Evolutionary conservation across 1,140 invertebrate species (phyloP).

Genomic region (Frieseomelitta varia): DNA sequence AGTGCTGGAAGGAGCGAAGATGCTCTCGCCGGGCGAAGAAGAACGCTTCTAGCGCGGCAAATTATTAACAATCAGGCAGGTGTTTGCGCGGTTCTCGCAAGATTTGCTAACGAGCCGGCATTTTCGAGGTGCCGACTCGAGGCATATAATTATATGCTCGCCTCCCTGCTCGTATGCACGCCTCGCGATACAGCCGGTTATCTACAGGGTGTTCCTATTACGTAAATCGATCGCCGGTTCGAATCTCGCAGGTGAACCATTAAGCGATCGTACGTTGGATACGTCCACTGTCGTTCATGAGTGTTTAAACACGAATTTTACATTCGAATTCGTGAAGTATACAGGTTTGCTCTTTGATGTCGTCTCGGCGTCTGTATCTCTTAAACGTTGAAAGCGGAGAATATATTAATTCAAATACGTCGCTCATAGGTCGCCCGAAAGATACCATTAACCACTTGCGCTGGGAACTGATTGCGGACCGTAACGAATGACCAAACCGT

Average conservation of each 20-base stretch:
- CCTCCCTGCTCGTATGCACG: slow-evolving; percentile 65
- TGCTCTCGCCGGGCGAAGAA: neutral
- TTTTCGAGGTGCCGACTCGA: slow-evolving; percentile 74
- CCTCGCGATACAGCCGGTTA: slow-evolving; percentile 45
- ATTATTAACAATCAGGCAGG: slow-evolving; percentile 77
- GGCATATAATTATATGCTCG: slow-evolving; percentile 74
- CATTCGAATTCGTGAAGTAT: too few species aligned
- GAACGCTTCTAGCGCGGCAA: slow-evolving; percentile 66
- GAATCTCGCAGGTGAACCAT: neutral
- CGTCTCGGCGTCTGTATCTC: too few species aligned
- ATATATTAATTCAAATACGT: too few species aligned
- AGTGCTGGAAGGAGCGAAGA: neutral
- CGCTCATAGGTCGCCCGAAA: too few species aligned
- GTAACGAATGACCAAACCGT: too few species aligned
- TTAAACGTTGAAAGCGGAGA: too few species aligned
- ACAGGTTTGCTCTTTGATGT: too few species aligned
- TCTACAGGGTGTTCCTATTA: slow-evolving; percentile 66
- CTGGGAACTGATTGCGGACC: too few species aligned
- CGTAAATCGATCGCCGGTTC: slow-evolving; percentile 9
- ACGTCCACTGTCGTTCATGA: too few species aligned
- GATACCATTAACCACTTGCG: too few species aligned
- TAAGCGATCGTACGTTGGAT: too few species aligned
- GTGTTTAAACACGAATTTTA: too few species aligned
- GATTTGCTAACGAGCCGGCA: slow-evolving; percentile 74
- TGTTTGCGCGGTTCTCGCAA: slow-evolving; percentile 70